Percentiles rank a stretch among this genome's conserved stretches.
These are phyloP conservation scores for Meloidogyne hapla DNA, from an alignment of 1,140 invertebrate genomes.

Conservation along the genomic window DNA sequence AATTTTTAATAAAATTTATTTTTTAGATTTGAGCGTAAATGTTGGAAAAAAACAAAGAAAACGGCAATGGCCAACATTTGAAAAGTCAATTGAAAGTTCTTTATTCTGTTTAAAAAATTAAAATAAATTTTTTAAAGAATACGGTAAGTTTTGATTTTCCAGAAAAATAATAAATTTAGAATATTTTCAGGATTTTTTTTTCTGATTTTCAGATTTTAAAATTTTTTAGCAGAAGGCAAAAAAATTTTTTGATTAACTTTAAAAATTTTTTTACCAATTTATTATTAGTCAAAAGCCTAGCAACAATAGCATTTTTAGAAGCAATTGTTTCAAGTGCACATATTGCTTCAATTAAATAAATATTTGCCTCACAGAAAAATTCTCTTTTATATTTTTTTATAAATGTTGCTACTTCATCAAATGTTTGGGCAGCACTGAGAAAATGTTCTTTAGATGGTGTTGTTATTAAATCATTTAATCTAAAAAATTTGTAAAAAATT, in stretches of 20 bases:
- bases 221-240: no score
- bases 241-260: no score
- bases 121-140: no score
- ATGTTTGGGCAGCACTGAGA: background rate
- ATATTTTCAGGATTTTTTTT: no score
- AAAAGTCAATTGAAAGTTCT: background rate
- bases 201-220: no score
- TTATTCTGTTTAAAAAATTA: background rate
- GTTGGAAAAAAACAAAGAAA: background rate
- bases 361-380: constrained; percentile 2
- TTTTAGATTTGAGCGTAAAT: background rate
- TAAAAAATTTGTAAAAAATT: background rate
- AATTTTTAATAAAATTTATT: background rate
- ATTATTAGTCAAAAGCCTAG: background rate
- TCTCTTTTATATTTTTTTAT: constrained; percentile 6
- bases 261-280: no score
- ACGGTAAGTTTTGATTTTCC: no score
- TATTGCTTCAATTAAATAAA: background rate
- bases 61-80: background rate
- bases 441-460: background rate
- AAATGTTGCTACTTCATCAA: background rate
- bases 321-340: background rate
- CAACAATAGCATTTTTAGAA: constrained; percentile 1
- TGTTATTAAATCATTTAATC: constrained; percentile 5
- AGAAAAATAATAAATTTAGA: no score